Base-by-base conservation (phyloP, 2,797 vertebrate genomes). In the Hoplostethus atlanticus region DNA sequence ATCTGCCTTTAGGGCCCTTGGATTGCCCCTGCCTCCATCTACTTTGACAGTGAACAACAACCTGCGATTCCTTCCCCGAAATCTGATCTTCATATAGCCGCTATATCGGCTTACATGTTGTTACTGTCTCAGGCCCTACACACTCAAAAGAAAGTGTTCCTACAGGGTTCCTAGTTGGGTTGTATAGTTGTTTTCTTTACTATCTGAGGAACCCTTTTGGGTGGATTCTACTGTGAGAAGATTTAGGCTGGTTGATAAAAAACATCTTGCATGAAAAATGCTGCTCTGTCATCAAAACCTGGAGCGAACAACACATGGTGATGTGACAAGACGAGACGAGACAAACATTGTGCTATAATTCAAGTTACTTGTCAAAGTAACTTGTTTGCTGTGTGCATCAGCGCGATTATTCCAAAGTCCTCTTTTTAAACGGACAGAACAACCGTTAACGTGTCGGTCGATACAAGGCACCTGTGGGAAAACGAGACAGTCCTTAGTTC, bases 1-100 rank as follows among this genome's bases (percentile, higher is more conserved):
- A 91, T 88, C 79, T 58, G 77, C 84, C 86, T 79, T 52, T 2
- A 59, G 87, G 83, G 69, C 47, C 40, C 15, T 50, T 40, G 60
- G 60, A 71, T 44, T 38, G 63, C 68, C 63, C 66, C 64, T 25
- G 73, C 84, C 80, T 77, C 68, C 54, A 16, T 30, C 44, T 73
- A 44, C 1, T 15, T 50, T 81, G 64, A 81, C 68, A 42, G 38
- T 51, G 64, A 79, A 78, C 68, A 79, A 55, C 85, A 83, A 80
- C 76, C 46, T 38, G 55, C 10, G 64, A 81, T 72, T 76, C 78
- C 66, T 52, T 17, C 52, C n/a, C 71, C 3, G 67, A 84, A 65
- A 90, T 15, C 53, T 34, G 70, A 87, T 76, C 76, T 60, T 65
- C n/a, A 51, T 42, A 72, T 57, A n/a, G 73, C 34, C 48, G 1